Percentiles rank a stretch among this genome's conserved stretches.
These are phyloP conservation scores for Anarhynchus alexandrinus DNA, from an alignment of 2,113 vertebrate species.

Conservation along the genomic window DNA sequence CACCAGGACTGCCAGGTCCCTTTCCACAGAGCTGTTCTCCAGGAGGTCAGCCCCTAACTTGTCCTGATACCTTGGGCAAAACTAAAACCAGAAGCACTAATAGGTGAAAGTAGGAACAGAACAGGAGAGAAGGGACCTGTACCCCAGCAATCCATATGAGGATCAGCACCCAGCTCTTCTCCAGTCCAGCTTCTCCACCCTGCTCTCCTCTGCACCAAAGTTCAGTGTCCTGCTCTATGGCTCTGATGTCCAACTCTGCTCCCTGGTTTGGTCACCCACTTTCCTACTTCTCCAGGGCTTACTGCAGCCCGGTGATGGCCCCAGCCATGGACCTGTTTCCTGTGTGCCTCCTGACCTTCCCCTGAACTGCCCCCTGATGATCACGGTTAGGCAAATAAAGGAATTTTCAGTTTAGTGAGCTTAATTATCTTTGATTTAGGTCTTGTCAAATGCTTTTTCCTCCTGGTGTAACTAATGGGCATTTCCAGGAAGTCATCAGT, in stretches of 20 bases:
- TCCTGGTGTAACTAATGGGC: background rate
- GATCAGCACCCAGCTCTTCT: background rate
- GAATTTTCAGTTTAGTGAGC: background rate
- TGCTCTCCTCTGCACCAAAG: background rate
- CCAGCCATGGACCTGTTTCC: background rate
- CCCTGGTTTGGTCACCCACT: background rate
- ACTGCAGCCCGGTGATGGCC: background rate
- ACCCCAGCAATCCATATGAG: background rate
- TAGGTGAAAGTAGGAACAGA: too few relatives aligned
- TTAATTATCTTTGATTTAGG: background rate
- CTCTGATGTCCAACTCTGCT: background rate
- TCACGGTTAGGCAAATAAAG: background rate
- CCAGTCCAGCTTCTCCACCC: background rate
- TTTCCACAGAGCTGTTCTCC: too few relatives aligned
- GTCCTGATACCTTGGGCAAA: too few relatives aligned
- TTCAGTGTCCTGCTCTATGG: background rate
- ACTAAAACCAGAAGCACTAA: too few relatives aligned
- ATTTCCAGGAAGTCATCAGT: slow-evolving; percentile 31
- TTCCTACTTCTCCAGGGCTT: background rate
- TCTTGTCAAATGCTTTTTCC: background rate
- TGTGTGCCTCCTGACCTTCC: background rate
- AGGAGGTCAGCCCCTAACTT: too few relatives aligned
- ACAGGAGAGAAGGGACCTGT: too few relatives aligned
- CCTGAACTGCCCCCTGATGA: background rate
- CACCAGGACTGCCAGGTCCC: too few relatives aligned